phyloP scores from a whole-genome alignment of 2,888 invertebrate species.

The Caradrina kadenii region DNA sequence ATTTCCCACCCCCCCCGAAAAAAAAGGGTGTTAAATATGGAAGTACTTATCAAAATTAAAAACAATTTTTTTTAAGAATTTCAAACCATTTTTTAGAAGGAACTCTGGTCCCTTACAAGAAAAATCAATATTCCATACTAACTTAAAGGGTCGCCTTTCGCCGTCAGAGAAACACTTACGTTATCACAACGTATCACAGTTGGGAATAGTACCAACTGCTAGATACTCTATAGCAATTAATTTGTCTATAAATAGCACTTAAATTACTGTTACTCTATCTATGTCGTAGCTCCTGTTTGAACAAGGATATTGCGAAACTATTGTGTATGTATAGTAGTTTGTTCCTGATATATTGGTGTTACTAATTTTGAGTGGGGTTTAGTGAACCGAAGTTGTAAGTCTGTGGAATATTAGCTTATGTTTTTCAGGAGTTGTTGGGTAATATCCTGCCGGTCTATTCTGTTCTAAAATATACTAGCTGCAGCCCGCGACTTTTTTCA shows the following conservation, averaged over 20 bases:
- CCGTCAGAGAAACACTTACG: background rate
- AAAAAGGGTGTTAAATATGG: too few species aligned
- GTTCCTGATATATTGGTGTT: background rate
- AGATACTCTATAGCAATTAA: constrained; percentile 6
- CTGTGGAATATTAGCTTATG: too few species aligned
- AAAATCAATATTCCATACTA: constrained; percentile 1
- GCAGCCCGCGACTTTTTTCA: too few species aligned
- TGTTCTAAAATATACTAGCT: too few species aligned
- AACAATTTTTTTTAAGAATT: too few species aligned
- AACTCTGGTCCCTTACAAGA: background rate
- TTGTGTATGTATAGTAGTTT: background rate
- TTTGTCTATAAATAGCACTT: constrained; percentile 12
- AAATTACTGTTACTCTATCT: background rate
- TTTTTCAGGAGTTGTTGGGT: too few species aligned
- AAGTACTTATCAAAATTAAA: too few species aligned
- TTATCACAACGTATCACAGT: background rate
- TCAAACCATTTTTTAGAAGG: background rate
- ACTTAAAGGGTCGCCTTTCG: background rate
- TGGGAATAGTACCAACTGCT: constrained; percentile 2
- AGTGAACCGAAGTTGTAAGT: background rate
- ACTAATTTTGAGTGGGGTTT: background rate
- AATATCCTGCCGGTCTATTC: too few species aligned
- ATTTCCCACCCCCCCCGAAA: too few species aligned
- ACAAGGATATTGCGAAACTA: background rate
- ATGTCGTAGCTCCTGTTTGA: constrained; percentile 1